A percentile compares a stretch with the other conserved stretches of the same genome.
phyloP scores from a whole-genome alignment of 2,113 vertebrate species.

The Phoenicopterus ruber region DNA sequence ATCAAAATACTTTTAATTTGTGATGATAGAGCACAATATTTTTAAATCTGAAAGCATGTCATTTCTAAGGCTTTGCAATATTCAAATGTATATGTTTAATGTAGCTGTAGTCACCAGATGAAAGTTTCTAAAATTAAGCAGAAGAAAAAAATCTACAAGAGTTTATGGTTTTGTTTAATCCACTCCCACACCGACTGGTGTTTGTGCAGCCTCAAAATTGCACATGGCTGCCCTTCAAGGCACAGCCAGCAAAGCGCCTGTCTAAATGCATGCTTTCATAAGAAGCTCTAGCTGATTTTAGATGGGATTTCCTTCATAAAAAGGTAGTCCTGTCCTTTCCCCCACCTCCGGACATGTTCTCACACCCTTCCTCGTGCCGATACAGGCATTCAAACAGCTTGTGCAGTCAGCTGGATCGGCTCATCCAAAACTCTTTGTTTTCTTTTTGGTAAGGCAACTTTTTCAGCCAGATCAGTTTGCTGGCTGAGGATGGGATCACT shows the following conservation, averaged over 20 bases:
- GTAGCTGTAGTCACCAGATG: neutral
- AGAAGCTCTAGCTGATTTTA: neutral
- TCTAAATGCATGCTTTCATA: neutral
- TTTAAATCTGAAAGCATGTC: neutral
- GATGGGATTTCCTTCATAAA: neutral
- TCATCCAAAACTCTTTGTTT: neutral
- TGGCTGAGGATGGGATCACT: neutral
- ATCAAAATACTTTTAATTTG: neutral
- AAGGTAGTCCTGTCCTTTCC: neutral
- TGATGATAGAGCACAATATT: neutral
- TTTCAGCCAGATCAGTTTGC: neutral
- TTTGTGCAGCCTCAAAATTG: neutral
- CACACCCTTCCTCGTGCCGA: neutral
- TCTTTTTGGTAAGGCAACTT: neutral
- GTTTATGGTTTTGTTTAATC: neutral
- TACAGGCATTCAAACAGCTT: neutral
- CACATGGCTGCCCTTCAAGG: neutral
- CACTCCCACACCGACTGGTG: neutral
- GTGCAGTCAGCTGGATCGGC: neutral
- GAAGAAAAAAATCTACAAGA: neutral
- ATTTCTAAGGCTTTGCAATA: neutral
- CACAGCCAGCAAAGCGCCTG: neutral
- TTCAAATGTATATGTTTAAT: neutral
- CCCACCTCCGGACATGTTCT: neutral
- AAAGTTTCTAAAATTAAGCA: neutral